Evolutionary conservation across 2,888 invertebrate genomes (phyloP).

Genomic region (Camponotus fellah): DNA sequence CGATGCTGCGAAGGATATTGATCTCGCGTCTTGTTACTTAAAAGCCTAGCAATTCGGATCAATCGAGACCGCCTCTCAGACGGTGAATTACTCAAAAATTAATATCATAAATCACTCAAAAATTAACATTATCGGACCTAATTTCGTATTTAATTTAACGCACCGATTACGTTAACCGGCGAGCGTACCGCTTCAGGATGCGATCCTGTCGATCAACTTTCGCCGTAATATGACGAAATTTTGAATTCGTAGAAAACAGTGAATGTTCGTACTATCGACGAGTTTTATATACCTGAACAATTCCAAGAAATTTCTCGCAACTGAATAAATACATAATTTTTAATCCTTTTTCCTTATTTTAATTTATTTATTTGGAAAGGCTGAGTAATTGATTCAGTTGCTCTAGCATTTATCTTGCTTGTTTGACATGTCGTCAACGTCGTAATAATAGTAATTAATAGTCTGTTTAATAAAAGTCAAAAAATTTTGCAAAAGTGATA

Average conservation of each 20-base stretch:
- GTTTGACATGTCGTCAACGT: neutral
- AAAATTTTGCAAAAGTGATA: neutral
- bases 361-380: neutral
- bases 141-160: conserved; percentile 35
- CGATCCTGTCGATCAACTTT: conserved; percentile 43
- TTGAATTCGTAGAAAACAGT: conserved; percentile 28
- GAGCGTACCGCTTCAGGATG: neutral
- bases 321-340: conserved; percentile 22
- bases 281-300: neutral
- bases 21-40: conserved; percentile 24
- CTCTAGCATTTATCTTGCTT: neutral
- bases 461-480: neutral
- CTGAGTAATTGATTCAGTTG: neutral
- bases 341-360: neutral
- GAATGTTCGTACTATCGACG: neutral
- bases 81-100: conserved; percentile 30
- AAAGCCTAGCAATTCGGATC: conserved; percentile 25
- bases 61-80: neutral
- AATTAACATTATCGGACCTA: conserved; percentile 7
- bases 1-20: conserved; percentile 21
- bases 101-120: conserved; percentile 22
- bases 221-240: conserved; percentile 42
- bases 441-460: neutral
- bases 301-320: neutral
- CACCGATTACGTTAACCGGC: conserved; percentile 30